Base-by-base conservation (phyloP, 2,113 vertebrate species). In the Girardinichthys multiradiatus region DNA sequence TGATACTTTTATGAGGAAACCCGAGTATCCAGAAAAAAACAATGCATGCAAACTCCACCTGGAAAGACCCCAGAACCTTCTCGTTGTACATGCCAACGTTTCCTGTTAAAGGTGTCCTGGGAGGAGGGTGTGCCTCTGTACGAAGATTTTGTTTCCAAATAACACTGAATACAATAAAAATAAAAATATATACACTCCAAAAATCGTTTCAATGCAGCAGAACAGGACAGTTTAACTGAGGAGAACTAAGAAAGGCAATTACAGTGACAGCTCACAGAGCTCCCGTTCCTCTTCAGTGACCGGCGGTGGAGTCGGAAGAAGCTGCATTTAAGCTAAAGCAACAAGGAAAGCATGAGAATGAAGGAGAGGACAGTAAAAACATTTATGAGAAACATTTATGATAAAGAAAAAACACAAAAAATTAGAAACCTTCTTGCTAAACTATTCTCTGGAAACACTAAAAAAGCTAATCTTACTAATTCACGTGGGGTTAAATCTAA, bases 71-170 rank as follows among this genome's bases (percentile, higher is more conserved):
- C 37, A 7, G 10, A 8, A 10, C 39, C 39, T 42, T 14, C 13
- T 42, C 15, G 3, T 42, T 42, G 39, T 42, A 42, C 39, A 14
- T 4, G 39, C 19, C 17, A 2, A 48, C 45, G n/a, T n/a, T 51
- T 48, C 7, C 21, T 21, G 21, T n/a, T 9, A n/a, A 54, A 45
- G 17, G 14, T 19, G 48, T 10, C 48, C n/a, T n/a, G n/a, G 1
- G 5, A 8, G 64, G 59, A 67, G 72, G 33, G 13, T 15, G 21
- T 27, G 8, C 27, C 1, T 70, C 72, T 70, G 81, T 77, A 65
- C 78, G 33, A 82, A 86, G n/a, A 76, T 88, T 94, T 92, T 92
- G n/a, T 92, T 93, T 85, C 78, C 69, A 77, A n/a, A n/a, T 83
- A 79, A 81, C 70, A 86, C 69, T 80, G 62, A 74, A 84, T 64